phyloP scores from a whole-genome alignment of 2,888 invertebrate species.

The Syrphus vitripennis region DNA sequence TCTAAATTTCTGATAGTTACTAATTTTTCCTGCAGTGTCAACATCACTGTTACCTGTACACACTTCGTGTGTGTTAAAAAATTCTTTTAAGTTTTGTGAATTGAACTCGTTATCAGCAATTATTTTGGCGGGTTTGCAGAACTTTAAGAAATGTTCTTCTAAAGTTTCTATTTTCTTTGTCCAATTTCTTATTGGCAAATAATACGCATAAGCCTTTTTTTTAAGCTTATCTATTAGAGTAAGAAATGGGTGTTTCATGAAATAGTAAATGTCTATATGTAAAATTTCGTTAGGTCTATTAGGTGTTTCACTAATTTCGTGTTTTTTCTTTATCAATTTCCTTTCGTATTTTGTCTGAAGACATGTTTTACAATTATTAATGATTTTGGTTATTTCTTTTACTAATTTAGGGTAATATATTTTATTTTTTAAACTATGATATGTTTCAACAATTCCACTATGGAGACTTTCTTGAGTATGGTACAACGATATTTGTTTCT shows the following conservation, averaged over 20 bases:
- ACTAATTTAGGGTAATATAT: neutral
- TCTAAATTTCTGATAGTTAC: neutral
- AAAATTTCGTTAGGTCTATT: conserved; percentile 14
- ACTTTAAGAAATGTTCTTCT: conserved; percentile 17
- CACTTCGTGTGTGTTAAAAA: conserved; percentile 14
- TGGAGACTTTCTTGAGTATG: conserved; percentile 6
- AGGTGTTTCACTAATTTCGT: conserved; percentile 16
- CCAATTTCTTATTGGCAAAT: conserved; percentile 1
- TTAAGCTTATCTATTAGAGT: conserved; percentile 9
- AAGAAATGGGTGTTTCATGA: neutral
- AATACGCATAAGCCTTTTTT: conserved; percentile 10
- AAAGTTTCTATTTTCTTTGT: neutral
- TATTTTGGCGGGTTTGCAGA: conserved; percentile 11
- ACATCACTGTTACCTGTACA: conserved; percentile 14
- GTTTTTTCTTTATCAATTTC: conserved; percentile 17
- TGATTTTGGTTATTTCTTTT: neutral
- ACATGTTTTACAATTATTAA: conserved; percentile 10
- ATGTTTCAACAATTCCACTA: neutral
- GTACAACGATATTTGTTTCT: conserved; percentile 25
- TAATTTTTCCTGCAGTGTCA: neutral
- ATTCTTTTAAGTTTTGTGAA: conserved; percentile 5
- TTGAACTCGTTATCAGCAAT: conserved; percentile 14
- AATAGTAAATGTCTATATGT: conserved; percentile 8
- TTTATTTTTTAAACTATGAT: neutral
- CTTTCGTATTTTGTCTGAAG: conserved; percentile 11